Percentiles rank a stretch among this genome's conserved stretches.
Conservation (phyloP, 2,797 vertebrate genomes). For the Chelmon rostratus region DNA sequence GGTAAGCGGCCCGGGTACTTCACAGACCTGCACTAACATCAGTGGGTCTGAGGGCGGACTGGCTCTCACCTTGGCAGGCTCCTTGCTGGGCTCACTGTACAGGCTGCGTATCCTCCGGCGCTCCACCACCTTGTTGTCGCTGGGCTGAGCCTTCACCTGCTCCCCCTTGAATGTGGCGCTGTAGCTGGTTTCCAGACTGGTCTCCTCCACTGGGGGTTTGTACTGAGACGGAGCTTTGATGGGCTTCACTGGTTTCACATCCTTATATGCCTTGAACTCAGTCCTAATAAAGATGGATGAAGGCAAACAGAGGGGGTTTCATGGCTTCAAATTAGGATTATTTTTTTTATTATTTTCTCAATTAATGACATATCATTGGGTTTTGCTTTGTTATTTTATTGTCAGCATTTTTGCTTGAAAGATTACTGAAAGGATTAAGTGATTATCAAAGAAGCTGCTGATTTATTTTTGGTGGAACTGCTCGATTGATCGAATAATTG, state of each 20-base stretch:
- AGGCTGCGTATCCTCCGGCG: conserved; percentile 97
- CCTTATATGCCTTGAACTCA: conserved; percentile 96
- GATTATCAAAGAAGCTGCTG: too few relatives aligned
- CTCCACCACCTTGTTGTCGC: conserved; percentile 92
- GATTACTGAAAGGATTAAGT: too few relatives aligned
- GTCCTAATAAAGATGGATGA: conserved; percentile 84
- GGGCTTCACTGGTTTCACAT: conserved; percentile 92
- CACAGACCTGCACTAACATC: not conserved
- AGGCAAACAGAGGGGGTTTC: not conserved
- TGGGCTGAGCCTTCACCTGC: conserved; percentile 86
- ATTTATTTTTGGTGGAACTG: too few relatives aligned
- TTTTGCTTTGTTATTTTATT: not conserved
- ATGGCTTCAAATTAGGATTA: not conserved
- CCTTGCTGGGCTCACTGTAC: conserved; percentile 94
- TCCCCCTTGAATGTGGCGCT: conserved; percentile 96
- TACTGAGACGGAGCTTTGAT: conserved; percentile 94
- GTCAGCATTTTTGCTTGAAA: too few relatives aligned
- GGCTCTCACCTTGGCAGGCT: conserved; percentile 91
- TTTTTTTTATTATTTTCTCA: not conserved
- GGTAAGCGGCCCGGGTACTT: not conserved
- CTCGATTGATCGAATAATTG: too few relatives aligned
- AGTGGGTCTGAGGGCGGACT: not conserved
- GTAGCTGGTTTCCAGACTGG: conserved; percentile 95
- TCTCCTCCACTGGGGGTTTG: conserved; percentile 88
- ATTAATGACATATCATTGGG: too few relatives aligned